Base-by-base conservation (phyloP, 2,113 vertebrate genomes). In the Atractosteus spatula region DNA sequence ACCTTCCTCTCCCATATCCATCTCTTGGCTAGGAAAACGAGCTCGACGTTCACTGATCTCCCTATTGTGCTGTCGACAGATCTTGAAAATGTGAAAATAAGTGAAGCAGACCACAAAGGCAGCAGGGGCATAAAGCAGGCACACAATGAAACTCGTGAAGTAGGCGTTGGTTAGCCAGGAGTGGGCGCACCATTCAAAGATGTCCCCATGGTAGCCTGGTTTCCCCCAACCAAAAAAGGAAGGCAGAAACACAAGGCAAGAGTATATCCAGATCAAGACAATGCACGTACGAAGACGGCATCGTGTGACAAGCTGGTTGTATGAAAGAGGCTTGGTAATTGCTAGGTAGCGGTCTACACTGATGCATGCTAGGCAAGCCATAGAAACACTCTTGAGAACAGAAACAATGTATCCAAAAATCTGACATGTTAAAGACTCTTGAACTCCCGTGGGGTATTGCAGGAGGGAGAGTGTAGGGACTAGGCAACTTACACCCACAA, bases 161-260 rank as follows among this genome's bases (percentile, higher is more conserved):
- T 97, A 94, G 76, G 95, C 96, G 4, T 95, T 97, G 67, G 97
- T 99, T 65, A 95, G 95, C 97, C 97, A 99, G 72, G 95, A 96
- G 71, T 91, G 93, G 81, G 97, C 96, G 69, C 97, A 99, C 97
- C 97, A 99, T 82, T 97, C 95, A 81, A 98, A 99, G 84, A 99
- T 96, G 85, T 99, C 97, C 75, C 97, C 97, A 3, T 99, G 97
- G 89, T 99, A 99, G 80, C 97, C 97, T 57, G 97, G 97, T 85
- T 99, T 99, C 14, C 97, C 97, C 97, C 97, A 99, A 12, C 96
- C 97, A 0, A 99, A 98, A 86, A 98, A 99, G 3, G 96, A 96
- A 72, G 97, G 97, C 83, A 97, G 86, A 85, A 99, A 99, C 77
- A 99, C 92, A 3, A 95, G 76, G 69, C 95, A 93, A 14, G 97